Base-by-base conservation (phyloP, 37 sponge, comb jelly and placozoan species). In the Geodia barretti region DNA sequence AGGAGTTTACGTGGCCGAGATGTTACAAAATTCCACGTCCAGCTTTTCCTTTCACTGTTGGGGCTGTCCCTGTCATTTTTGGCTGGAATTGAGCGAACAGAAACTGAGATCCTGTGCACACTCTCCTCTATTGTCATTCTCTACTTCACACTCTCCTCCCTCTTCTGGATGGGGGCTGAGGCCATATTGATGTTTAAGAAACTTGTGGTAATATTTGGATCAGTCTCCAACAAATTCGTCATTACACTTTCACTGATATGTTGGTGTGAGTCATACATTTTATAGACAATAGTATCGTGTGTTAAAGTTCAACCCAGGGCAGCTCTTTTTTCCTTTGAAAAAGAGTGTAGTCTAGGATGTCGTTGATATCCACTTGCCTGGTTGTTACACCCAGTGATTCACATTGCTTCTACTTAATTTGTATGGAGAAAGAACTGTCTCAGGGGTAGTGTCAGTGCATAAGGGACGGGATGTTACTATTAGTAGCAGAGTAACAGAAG, bases 121-220 rank as follows among this genome's bases (percentile, higher is more conserved):
- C 67, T 65, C 60, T 25, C 62, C 33, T 73, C 72, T 32, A 47
- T 61, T 25, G 65, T 83, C 17, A 47, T 82, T n/a, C 83, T 47
- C 74, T 82, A 82, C 83, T 82, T 82, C 36, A 71, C 63, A 2
- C 59, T 82, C 11, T 47, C 76, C 32, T 26, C 62, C 31, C 30
- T 76, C 23, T 26, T 41, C 31, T 82, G 83, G 83, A 82, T 76
- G 76, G 83, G 76, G 21, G 70, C 70, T 35, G 74, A 82, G 1
- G 74, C 83, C 31, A 35, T 83, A 25, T 64, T 75, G 1, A 59
- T 83, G 68, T 83, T 73, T 81, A 54, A 73, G 29, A 72, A 73
- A 28, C 43, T 83, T 8, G n/a, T 64, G 39, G 20, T 83, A 3
- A 78, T 83, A 33, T 83, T 83, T 37, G 40, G 43, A 1, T 79